Percentiles rank a stretch among this genome's conserved stretches.
Conservation (phyloP, 2,113 vertebrate species). For the Anser brachyrhynchus region DNA sequence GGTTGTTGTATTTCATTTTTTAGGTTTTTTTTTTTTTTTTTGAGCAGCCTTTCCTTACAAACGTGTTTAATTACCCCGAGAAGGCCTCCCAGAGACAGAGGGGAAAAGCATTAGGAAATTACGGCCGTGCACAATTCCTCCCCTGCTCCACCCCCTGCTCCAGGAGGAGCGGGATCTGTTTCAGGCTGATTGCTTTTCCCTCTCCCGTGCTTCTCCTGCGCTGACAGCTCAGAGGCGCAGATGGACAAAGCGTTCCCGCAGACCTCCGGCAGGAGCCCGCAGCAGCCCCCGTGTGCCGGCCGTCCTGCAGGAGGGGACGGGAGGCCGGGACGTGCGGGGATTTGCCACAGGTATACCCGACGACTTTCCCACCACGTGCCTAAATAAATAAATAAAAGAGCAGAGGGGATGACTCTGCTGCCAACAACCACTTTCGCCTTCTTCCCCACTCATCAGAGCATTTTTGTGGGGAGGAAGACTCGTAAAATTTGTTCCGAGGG, state of each 20-base stretch:
- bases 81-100: conserved; percentile 54
- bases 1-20: neutral
- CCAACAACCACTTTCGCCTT: conserved; percentile 27
- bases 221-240: conserved; percentile 11
- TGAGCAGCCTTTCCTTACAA: neutral
- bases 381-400: neutral
- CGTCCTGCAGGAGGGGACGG: neutral
- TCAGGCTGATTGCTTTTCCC: conserved; percentile 1
- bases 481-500: neutral
- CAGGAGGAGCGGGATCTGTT: conserved; percentile 33
- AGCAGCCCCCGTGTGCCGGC: neutral
- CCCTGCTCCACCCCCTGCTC: neutral
- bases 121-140: neutral
- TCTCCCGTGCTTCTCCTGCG: neutral
- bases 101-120: conserved; percentile 32
- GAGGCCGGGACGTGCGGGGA: rapidly evolving
- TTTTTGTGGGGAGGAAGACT: conserved; percentile 31
- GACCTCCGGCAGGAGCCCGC: neutral
- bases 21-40: neutral
- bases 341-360: neutral
- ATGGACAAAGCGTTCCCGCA: conserved; percentile 23
- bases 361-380: neutral
- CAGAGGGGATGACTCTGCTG: neutral
- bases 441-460: neutral
- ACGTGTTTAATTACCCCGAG: conserved; percentile 42